These are phyloP conservation scores for Etheostoma spectabile DNA, from an alignment of 2,113 vertebrate species.

Conservation along the genomic window DNA sequence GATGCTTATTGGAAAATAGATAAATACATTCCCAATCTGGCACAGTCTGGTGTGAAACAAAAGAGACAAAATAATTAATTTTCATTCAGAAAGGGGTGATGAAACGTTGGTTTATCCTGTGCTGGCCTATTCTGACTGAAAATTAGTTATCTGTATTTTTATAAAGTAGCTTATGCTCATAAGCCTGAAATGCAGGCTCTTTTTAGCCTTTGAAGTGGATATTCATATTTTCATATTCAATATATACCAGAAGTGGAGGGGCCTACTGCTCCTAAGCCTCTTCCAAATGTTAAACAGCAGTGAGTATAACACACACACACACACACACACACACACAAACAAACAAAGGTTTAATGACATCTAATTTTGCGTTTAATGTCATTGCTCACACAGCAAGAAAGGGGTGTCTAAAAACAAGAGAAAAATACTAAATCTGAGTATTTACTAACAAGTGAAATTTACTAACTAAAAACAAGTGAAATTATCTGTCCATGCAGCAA, in stretches of 20 bases:
- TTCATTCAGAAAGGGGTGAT: constrained; percentile 1
- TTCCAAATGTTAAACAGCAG: constrained; percentile 3
- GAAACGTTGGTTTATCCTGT: neutral
- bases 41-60: neutral
- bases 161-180: constrained; percentile 27
- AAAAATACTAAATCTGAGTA: too few relatives aligned
- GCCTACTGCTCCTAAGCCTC: neutral
- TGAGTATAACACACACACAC: neutral
- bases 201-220: neutral
- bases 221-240: neutral
- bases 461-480: too few relatives aligned
- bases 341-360: too few relatives aligned
- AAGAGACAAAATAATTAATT: constrained; percentile 12
- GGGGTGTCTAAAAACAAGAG: too few relatives aligned
- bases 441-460: too few relatives aligned
- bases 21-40: neutral
- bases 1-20: neutral
- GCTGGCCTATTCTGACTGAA: neutral
- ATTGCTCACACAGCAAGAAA: neutral
- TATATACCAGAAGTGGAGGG: neutral
- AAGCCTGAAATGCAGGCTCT: constrained; percentile 9
- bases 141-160: constrained; percentile 8
- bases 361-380: neutral
- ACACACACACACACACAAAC: constrained; percentile 7
- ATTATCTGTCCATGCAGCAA: too few relatives aligned